Base-by-base conservation (phyloP, 2,888 invertebrate species). In the Acronicta aceris region DNA sequence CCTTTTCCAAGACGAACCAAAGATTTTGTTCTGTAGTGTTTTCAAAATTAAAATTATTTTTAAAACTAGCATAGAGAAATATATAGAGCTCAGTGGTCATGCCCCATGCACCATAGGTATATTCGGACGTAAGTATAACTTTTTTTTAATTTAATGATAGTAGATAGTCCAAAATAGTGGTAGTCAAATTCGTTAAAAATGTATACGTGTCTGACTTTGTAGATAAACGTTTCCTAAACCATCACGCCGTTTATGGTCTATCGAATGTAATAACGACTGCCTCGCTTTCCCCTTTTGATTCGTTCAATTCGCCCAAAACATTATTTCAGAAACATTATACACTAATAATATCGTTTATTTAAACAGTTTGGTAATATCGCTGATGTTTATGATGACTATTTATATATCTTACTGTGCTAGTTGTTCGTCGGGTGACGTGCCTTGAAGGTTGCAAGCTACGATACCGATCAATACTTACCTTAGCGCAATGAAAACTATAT, bases 401-500 rank as follows among this genome's bases (percentile, higher is more conserved):
- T 25, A n/a, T 25, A 33, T 50, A 25, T 50, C 0, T 40, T 15
- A 17, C 17, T 33, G 30, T 33, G 17, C 13, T 17, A 21, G 2
- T 33, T 42, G 9, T 47, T 46, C 45, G 40, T 55, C 33, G 49
- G 30, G 51, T 52, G 36, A 40, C 36, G 49, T 41, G 46, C 21
- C 60, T 60, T 56, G 64, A 63, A 72, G 48, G 63, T 59, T 61
- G 63, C 52, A 58, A 21, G 61, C 51, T 46, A 58, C 58, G 13
- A 50, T 59, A 40, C 48, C 61, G 65, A 76, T 78, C 76, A 75
- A 76, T 78, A 78, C 65, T 7, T 41, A 67, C 57, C 51, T 55
- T 25, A 49, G 42, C 53, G 52, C 41, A 50, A 42, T 46, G 36
- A 51, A 30, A 43, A 59, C 56, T 58, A 58, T 17, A 30, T 45